A percentile compares a stretch with the other conserved stretches of the same genome.
These are phyloP conservation scores for Zingel zingel DNA, from an alignment of 2,113 vertebrate species.

Conservation along the genomic window DNA sequence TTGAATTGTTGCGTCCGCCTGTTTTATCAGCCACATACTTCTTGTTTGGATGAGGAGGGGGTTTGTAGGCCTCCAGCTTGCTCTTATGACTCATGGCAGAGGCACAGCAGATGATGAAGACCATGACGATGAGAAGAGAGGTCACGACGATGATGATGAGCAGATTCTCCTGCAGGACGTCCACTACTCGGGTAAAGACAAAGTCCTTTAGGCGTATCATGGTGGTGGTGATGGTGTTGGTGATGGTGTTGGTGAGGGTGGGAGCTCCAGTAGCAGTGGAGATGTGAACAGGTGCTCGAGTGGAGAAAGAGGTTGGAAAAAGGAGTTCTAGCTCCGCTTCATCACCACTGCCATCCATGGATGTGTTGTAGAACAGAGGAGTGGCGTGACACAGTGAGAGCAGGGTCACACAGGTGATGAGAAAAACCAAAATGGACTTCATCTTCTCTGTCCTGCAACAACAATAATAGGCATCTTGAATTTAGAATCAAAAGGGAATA, in stretches of 20 bases:
- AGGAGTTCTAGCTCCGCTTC: slow-evolving; percentile 84
- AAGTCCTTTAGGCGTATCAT: slow-evolving; percentile 87
- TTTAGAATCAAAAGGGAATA: background rate
- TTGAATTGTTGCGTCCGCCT: slow-evolving; percentile 78
- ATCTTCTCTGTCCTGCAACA: slow-evolving; percentile 74
- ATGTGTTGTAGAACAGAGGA: slow-evolving; percentile 79
- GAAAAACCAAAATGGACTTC: slow-evolving; percentile 59
- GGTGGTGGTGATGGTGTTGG: slow-evolving; percentile 82
- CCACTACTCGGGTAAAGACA: slow-evolving; percentile 87
- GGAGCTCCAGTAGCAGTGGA: slow-evolving; percentile 57
- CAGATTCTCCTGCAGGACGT: slow-evolving; percentile 92
- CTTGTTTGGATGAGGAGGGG: slow-evolving; percentile 82
- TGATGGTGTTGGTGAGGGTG: slow-evolving; percentile 82
- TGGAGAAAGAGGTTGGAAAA: slow-evolving; percentile 78
- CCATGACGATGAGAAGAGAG: slow-evolving; percentile 90
- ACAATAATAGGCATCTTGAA: slow-evolving; percentile 8
- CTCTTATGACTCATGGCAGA: slow-evolving; percentile 92
- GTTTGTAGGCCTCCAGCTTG: slow-evolving; percentile 94
- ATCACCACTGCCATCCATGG: slow-evolving; percentile 83
- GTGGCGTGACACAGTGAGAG: slow-evolving; percentile 61
- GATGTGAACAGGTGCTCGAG: slow-evolving; percentile 31
- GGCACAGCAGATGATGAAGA: slow-evolving; percentile 93
- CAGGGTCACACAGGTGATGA: slow-evolving; percentile 67
- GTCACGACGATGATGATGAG: slow-evolving; percentile 93
- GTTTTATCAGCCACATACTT: slow-evolving; percentile 87